These are phyloP conservation scores for Eulemur rubriventer DNA, from an alignment of 2,797 vertebrate species.

Conservation along the genomic window DNA sequence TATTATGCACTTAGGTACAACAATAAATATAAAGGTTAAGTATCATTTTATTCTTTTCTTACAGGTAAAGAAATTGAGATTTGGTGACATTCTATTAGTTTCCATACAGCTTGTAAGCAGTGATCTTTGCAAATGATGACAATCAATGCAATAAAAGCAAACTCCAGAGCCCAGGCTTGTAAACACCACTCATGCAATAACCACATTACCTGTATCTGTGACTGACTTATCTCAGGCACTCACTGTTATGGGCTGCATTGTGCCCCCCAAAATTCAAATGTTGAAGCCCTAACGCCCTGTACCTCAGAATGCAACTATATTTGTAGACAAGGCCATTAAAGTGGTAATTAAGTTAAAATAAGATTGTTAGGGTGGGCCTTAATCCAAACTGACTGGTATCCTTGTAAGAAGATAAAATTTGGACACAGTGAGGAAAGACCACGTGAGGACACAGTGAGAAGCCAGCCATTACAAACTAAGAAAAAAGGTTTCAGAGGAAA, in stretches of 20 bases:
- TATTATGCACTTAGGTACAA: background rate
- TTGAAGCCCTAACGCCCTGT: background rate
- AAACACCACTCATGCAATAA: background rate
- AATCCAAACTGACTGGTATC: background rate
- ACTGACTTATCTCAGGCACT: background rate
- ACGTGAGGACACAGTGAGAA: background rate
- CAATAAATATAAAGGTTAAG: background rate
- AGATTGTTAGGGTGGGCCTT: background rate
- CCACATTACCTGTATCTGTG: background rate
- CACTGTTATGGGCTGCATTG: background rate
- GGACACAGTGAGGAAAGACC: background rate
- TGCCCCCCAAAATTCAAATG: background rate
- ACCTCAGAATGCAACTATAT: background rate
- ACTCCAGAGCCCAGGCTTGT: background rate
- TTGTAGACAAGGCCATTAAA: background rate
- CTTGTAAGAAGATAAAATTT: background rate
- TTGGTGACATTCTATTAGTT: background rate
- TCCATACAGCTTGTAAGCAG: background rate
- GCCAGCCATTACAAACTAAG: background rate
- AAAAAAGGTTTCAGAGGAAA: background rate
- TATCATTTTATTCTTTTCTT: background rate
- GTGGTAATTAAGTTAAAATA: background rate
- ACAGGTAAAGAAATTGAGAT: background rate
- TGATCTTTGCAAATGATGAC: background rate
- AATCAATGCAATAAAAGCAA: background rate